These are phyloP conservation scores for Notarius lentiginosus DNA, from an alignment of 2,113 vertebrate species.

Conservation along the genomic window DNA sequence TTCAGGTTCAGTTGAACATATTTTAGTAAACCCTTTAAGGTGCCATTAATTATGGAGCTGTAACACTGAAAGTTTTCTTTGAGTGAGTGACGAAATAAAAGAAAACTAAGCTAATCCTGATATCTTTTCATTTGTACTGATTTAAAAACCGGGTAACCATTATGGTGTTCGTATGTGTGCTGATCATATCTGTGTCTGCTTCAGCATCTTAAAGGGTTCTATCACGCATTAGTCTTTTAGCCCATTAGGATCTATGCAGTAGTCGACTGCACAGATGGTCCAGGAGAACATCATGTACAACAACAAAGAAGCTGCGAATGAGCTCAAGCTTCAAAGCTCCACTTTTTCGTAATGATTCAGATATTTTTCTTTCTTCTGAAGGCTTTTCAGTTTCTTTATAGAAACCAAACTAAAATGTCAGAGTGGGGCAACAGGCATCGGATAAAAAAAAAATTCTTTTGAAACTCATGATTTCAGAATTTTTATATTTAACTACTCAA, in stretches of 20 bases:
- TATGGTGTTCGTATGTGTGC: not conserved
- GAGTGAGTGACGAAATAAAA: not conserved
- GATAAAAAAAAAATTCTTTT: not conserved
- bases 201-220: not conserved
- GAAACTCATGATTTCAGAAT: not conserved
- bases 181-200: not conserved
- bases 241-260: not conserved
- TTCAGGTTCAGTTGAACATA: not conserved
- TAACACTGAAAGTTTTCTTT: not conserved
- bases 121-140: not conserved
- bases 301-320: conserved; percentile 39
- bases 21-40: not conserved
- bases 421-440: not conserved
- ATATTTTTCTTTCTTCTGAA: conserved; percentile 11
- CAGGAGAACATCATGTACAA: conserved; percentile 12
- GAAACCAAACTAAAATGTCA: not conserved
- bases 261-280: conserved; percentile 26
- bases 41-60: not conserved
- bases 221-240: conserved; percentile 21
- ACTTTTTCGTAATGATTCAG: conserved; percentile 17
- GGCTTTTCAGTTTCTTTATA: not conserved
- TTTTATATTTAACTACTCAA: not conserved
- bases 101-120: not conserved
- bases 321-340: conserved; percentile 19
- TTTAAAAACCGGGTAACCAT: not conserved